A percentile compares a stretch with the other conserved stretches of the same genome.
phyloP scores from a whole-genome alignment of 1,140 invertebrate genomes.

The Thaumatotibia leucotreta region DNA sequence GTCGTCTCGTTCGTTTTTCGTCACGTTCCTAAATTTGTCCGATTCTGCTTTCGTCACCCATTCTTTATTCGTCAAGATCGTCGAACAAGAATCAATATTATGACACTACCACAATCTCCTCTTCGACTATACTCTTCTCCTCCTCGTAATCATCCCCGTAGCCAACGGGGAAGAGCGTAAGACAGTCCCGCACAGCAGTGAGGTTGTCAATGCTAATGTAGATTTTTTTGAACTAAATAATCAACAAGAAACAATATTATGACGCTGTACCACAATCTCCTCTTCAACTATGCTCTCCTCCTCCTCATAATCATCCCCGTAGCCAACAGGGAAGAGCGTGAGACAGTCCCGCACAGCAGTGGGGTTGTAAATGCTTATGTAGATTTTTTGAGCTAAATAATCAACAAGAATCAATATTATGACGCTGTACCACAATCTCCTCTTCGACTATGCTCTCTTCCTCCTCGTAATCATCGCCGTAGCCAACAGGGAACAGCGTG shows the following conservation, averaged over 20 bases:
- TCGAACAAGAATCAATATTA: neutral
- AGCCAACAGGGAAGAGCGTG: neutral
- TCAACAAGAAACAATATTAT: neutral
- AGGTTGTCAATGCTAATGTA: neutral
- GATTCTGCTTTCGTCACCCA: neutral
- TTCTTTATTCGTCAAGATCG: no score
- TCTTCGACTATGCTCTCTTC: slow-evolving; percentile 53
- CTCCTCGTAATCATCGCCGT: slow-evolving; percentile 58
- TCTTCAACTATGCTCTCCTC: neutral
- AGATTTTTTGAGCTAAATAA: neutral
- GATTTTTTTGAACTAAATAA: neutral
- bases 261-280: slow-evolving; percentile 21
- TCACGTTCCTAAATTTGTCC: no score
- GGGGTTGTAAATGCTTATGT: neutral
- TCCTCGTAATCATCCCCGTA: neutral
- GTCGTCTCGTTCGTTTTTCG: no score
- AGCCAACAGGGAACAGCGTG: slow-evolving; percentile 58
- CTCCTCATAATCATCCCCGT: neutral
- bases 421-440: slow-evolving; percentile 39
- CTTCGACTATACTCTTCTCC: neutral
- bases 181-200: neutral
- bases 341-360: neutral
- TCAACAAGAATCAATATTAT: no score
- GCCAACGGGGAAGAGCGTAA: neutral
- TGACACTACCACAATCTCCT: neutral